Conservation (phyloP, 2,797 vertebrate species). For the Rallus crepitans region DNA sequence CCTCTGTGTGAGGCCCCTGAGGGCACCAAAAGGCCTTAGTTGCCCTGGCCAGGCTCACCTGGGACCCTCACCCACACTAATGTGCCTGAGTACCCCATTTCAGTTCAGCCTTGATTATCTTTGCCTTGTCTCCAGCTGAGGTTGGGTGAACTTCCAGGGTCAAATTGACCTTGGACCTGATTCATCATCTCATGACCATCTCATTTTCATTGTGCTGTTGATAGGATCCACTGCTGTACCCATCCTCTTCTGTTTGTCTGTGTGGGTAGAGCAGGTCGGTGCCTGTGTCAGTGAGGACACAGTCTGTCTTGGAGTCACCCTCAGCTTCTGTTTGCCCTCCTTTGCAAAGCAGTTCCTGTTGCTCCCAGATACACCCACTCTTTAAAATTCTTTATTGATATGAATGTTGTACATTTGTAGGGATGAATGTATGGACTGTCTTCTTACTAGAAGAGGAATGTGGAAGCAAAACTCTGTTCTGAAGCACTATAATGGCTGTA, state of each 20-base stretch:
- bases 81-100: background rate
- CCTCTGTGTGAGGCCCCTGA: background rate
- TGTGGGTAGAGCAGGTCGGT: background rate
- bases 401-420: background rate
- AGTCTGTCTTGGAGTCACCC: background rate
- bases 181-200: accelerated
- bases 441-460: background rate
- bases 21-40: background rate
- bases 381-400: background rate
- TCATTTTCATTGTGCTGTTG: background rate
- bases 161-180: background rate
- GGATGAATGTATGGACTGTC: background rate
- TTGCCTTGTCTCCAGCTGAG: background rate
- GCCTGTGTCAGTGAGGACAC: accelerated
- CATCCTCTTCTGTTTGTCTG: background rate
- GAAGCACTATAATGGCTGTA: conserved; percentile 13
- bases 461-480: background rate
- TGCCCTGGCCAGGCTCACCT: background rate
- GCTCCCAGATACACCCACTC: background rate
- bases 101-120: background rate
- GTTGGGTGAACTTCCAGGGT: background rate
- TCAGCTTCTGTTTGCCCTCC: accelerated
- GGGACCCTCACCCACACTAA: background rate
- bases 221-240: background rate
- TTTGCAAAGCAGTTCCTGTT: background rate